A percentile compares a stretch with the other conserved stretches of the same genome.
phyloP scores from a whole-genome alignment of 2,888 invertebrate genomes.

The Calameuta idolon region DNA sequence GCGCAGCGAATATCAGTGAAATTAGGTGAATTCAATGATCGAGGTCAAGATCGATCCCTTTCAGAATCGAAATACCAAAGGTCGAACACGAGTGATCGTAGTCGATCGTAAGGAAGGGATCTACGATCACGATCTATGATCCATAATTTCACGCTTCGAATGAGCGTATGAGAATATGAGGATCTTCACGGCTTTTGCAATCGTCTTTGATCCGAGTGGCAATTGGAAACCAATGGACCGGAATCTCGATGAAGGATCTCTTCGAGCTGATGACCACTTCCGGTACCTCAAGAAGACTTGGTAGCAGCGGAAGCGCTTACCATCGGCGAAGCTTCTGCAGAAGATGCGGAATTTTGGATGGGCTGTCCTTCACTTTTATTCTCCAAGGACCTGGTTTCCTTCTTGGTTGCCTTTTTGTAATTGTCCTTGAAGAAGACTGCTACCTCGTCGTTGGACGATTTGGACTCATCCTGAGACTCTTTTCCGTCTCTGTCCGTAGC shows the following conservation, averaged over 20 bases:
- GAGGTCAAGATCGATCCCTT: background rate
- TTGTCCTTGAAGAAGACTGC: conserved; percentile 56
- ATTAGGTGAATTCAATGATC: background rate
- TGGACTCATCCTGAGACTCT: conserved; percentile 19
- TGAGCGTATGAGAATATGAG: background rate
- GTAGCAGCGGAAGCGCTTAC: background rate
- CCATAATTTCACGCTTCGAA: background rate
- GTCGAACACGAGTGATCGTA: background rate
- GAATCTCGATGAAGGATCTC: background rate
- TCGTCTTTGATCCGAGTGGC: background rate
- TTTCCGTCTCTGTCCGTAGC: conserved; percentile 20
- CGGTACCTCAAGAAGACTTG: background rate
- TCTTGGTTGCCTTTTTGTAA: conserved; percentile 41
- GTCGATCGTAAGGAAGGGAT: background rate
- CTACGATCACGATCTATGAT: background rate
- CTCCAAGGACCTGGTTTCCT: conserved; percentile 44
- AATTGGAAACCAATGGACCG: background rate
- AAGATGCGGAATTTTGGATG: background rate
- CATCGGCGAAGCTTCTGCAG: background rate
- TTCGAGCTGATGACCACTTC: background rate
- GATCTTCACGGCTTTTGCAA: background rate
- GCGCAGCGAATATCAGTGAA: background rate
- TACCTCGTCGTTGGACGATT: conserved; percentile 42
- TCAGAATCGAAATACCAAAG: background rate
- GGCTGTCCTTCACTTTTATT: conserved; percentile 26